phyloP scores from a whole-genome alignment of 2,888 invertebrate species.

The Busseola fusca region DNA sequence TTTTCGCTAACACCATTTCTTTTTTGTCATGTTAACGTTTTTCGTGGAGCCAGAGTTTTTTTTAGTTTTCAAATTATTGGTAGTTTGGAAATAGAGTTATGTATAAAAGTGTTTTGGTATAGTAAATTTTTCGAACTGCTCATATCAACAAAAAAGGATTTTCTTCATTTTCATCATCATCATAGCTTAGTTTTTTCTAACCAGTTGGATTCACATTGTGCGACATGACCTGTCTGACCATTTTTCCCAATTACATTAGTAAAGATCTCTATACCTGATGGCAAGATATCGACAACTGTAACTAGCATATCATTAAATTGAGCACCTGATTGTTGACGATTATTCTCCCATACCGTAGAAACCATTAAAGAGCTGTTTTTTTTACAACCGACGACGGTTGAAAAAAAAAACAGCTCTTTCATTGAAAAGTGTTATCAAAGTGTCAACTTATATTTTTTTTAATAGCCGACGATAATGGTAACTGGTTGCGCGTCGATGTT shows the following conservation, averaged over 20 bases:
- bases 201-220: neutral
- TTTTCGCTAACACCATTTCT: conserved; percentile 30
- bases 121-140: neutral
- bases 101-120: neutral
- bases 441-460: no score
- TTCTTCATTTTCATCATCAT: neutral
- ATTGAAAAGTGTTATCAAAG: no score
- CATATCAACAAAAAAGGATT: neutral
- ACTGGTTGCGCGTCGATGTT: no score
- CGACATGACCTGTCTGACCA: neutral
- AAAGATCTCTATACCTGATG: neutral
- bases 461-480: no score
- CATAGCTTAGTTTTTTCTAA: neutral
- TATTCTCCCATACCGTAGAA: no score
- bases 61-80: neutral
- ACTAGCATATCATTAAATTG: no score
- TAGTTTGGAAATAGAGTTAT: neutral
- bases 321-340: no score
- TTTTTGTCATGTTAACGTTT: conserved; percentile 17
- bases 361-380: no score
- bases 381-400: no score
- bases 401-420: no score
- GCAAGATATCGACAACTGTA: no score
- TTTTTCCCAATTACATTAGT: neutral
- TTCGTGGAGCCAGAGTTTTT: neutral